Conservation (phyloP, 1,140 invertebrate genomes). For the Asobara japonica region DNA sequence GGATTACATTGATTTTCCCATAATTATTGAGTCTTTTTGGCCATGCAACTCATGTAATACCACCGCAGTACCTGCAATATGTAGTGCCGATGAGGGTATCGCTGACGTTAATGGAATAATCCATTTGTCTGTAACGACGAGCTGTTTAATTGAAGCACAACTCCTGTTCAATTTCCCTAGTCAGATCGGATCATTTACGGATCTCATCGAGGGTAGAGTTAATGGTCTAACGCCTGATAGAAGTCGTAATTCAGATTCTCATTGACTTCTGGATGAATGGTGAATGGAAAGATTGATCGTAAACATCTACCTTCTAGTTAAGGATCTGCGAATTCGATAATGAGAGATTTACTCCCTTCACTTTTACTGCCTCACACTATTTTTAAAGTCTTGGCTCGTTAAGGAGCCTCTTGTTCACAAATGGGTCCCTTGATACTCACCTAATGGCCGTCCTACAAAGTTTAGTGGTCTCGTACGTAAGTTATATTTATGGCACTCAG, state of each 20-base stretch:
- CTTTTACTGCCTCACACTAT: background rate
- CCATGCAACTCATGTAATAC: too few species aligned
- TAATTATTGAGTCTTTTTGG: too few species aligned
- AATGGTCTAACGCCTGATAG: background rate
- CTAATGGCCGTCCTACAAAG: slow-evolving; percentile 21
- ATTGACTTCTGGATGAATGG: background rate
- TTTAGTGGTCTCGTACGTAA: slow-evolving; percentile 7
- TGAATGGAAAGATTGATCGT: background rate
- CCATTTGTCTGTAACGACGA: background rate
- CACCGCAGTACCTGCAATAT: background rate
- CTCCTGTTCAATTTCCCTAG: background rate
- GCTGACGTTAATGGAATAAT: background rate
- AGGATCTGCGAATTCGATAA: slow-evolving; percentile 17
- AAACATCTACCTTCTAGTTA: slow-evolving; percentile 1
- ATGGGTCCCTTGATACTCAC: slow-evolving; percentile 24
- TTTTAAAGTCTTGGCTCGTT: slow-evolving; percentile 33
- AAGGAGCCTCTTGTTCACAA: slow-evolving; percentile 32
- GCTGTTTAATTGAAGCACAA: slow-evolving; percentile 2
- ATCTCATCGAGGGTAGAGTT: background rate
- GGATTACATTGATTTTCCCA: too few species aligned
- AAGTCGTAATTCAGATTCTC: slow-evolving; percentile 25
- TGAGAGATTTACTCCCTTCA: slow-evolving; percentile 30
- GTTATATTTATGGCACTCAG: slow-evolving; percentile 30
- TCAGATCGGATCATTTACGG: slow-evolving; percentile 5
- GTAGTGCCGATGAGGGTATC: background rate